Conservation (phyloP, 2,797 vertebrate species). For the Mormyrops attenuatus region DNA sequence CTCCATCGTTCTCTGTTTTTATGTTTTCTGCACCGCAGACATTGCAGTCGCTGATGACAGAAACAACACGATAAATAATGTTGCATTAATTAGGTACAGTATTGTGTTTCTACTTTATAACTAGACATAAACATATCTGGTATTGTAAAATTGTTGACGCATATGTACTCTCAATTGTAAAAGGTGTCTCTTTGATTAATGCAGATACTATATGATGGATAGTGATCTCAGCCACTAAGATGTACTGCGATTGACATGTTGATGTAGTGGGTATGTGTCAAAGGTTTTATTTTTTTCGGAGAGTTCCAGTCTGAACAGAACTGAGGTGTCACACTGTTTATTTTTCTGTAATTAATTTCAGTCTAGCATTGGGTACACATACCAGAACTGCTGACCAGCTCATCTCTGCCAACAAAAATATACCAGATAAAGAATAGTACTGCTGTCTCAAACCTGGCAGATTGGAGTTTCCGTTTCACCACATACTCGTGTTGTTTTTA, state of each 20-base stretch:
- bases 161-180: not conserved
- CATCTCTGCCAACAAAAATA: not conserved
- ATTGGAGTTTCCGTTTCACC: not conserved
- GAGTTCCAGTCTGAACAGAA: not conserved
- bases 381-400: not conserved
- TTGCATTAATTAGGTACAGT: not conserved
- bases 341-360: not conserved
- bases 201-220: not conserved
- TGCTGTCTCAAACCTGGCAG: not conserved
- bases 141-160: not conserved
- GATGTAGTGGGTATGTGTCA: not conserved
- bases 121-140: not conserved
- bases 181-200: not conserved
- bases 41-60: not conserved
- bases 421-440: not conserved
- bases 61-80: not conserved
- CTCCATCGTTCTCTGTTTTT: not conserved
- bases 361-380: not conserved
- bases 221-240: not conserved
- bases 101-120: not conserved
- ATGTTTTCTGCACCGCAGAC: not conserved
- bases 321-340: not conserved
- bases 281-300: not conserved
- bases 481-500: not conserved
- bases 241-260: not conserved